phyloP scores from a whole-genome alignment of 2,888 invertebrate genomes.

The Drosophila vallismaia region DNA sequence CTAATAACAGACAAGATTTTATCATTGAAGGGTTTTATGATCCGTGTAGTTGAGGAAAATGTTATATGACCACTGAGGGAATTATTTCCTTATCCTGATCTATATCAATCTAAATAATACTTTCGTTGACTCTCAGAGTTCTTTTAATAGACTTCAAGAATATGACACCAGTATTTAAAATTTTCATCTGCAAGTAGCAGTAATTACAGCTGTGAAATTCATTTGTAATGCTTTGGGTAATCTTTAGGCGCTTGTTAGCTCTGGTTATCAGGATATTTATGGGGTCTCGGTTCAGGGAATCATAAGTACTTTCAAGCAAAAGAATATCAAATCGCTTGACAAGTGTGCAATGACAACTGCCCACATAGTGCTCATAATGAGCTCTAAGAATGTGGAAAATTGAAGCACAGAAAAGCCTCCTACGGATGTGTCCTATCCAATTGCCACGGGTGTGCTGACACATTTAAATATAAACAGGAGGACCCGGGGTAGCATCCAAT shows the following conservation, averaged over 20 bases:
- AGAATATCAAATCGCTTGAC: conserved; percentile 42
- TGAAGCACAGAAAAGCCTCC: not conserved
- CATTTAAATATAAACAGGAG: conserved; percentile 74
- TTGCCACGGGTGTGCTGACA: conserved; percentile 65
- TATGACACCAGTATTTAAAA: conserved; percentile 33
- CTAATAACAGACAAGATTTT: conserved; percentile 11
- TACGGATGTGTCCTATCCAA: conserved; percentile 59
- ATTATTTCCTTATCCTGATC: not conserved
- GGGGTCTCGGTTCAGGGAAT: conserved; percentile 31
- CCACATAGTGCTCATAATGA: conserved; percentile 66
- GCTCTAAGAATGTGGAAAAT: conserved; percentile 28
- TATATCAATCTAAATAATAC: not conserved
- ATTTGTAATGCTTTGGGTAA: conserved; percentile 62
- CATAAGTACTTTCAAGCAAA: conserved; percentile 24
- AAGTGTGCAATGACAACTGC: conserved; percentile 60
- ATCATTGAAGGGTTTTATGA: conserved; percentile 8
- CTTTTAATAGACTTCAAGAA: not conserved
- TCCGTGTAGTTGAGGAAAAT: not conserved
- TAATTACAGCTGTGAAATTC: conserved; percentile 50
- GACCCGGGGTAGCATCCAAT: conserved; percentile 60
- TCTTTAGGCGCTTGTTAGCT: conserved; percentile 60
- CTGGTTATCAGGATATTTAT: conserved; percentile 56
- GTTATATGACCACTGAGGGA: conserved; percentile 3
- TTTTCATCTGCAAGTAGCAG: conserved; percentile 36
- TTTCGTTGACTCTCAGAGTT: no score